Evolutionary conservation across 2,888 invertebrate species (phyloP).

Genomic region (Branchipolynoe longqiensis): DNA sequence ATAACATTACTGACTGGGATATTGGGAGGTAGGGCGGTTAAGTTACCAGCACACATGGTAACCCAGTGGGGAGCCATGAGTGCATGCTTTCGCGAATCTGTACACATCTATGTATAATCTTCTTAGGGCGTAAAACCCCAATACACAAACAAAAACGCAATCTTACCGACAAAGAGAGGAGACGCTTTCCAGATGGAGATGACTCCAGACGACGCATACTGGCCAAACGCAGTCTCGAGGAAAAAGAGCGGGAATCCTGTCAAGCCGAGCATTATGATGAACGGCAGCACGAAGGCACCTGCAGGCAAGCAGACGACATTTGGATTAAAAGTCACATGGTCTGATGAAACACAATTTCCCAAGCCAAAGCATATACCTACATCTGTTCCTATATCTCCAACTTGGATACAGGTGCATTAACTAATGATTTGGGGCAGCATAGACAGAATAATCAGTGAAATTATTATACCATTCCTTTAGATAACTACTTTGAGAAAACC

Average conservation of each 20-base stretch:
- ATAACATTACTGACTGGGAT: no score
- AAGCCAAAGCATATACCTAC: no score
- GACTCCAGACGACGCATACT: constrained; percentile 86
- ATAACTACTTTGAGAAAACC: no score
- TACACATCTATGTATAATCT: background rate
- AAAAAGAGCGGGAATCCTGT: constrained; percentile 92
- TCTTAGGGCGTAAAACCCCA: background rate
- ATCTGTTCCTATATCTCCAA: no score
- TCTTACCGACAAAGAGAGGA: constrained; percentile 78
- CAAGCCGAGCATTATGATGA: constrained; percentile 89
- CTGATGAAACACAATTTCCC: no score
- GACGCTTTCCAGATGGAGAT: constrained; percentile 78
- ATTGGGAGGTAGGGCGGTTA: background rate
- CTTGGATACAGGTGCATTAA: no score
- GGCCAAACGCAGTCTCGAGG: constrained; percentile 91
- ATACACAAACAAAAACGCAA: no score
- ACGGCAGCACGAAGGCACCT: constrained; percentile 90
- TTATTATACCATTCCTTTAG: no score
- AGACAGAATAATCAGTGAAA: no score
- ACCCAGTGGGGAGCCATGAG: background rate
- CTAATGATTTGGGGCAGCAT: no score
- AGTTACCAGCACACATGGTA: background rate
- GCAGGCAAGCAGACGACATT: constrained; percentile 42
- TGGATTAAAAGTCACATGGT: background rate
- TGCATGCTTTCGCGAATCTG: background rate